A percentile compares a stretch with the other conserved stretches of the same genome.
Conservation (phyloP, 2,797 vertebrate genomes). For the Alca torda region DNA sequence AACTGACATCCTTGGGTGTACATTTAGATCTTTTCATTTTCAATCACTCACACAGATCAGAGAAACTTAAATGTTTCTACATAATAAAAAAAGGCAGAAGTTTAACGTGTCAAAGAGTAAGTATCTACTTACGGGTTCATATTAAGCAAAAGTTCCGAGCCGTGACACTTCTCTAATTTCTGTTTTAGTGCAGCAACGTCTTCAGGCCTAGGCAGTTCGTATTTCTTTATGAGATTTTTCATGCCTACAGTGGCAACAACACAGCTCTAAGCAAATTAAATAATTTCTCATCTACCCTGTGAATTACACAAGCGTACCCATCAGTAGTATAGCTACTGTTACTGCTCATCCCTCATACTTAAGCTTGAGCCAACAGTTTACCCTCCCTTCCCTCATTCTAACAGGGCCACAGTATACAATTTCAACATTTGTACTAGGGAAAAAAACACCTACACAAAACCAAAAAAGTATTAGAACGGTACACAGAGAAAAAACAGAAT, state of each 20-base stretch:
- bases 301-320: background rate
- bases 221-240: constrained; percentile 89
- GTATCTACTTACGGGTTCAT: constrained; percentile 81
- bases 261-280: background rate
- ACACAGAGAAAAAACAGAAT: background rate
- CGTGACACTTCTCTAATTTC: constrained; percentile 91
- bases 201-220: constrained; percentile 86
- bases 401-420: background rate
- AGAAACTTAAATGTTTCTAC: background rate
- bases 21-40: background rate
- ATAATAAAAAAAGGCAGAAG: background rate
- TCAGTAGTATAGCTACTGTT: background rate
- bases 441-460: background rate
- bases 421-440: background rate
- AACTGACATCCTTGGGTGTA: background rate
- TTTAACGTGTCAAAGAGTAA: background rate
- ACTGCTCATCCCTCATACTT: background rate
- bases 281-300: background rate
- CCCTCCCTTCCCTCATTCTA: background rate
- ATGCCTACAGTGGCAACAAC: constrained; percentile 77
- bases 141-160: constrained; percentile 77
- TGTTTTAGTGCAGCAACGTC: constrained; percentile 86
- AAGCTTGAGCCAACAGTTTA: background rate
- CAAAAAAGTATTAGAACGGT: background rate
- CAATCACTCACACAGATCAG: background rate